These are phyloP conservation scores for Tyrophagus putrescentiae DNA, from an alignment of 1,140 invertebrate genomes.

Conservation along the genomic window DNA sequence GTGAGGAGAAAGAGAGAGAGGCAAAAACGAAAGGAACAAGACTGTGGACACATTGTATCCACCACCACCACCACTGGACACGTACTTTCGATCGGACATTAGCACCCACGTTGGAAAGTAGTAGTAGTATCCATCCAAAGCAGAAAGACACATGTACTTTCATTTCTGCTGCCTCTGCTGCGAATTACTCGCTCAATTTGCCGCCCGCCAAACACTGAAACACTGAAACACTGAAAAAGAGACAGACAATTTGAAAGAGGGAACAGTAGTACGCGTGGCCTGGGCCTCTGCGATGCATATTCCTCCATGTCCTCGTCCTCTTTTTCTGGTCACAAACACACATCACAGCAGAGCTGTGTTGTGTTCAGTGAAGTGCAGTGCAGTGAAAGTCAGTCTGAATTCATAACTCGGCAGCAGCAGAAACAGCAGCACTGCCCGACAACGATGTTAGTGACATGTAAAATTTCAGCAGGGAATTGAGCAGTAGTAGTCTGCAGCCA, in stretches of 20 bases:
- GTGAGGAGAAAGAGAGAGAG: background rate
- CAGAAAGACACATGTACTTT: background rate
- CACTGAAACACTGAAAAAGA: too few species aligned
- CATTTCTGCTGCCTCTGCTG: background rate
- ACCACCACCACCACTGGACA: background rate
- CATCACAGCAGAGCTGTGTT: too few species aligned
- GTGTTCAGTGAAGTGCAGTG: too few species aligned
- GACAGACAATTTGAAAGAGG: too few species aligned
- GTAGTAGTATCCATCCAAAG: background rate
- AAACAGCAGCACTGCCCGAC: too few species aligned
- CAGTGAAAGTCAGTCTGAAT: too few species aligned
- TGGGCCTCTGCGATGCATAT: too few species aligned
- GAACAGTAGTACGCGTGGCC: too few species aligned
- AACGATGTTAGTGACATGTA: background rate
- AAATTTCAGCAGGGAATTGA: conserved; percentile 8
- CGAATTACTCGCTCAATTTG: conserved; percentile 15
- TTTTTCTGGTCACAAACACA: too few species aligned
- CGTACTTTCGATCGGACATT: background rate
- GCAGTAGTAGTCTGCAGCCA: too few species aligned
- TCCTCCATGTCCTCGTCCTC: too few species aligned
- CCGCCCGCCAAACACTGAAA: background rate
- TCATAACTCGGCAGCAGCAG: too few species aligned
- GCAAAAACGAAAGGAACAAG: background rate
- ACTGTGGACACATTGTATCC: background rate
- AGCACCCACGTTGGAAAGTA: conserved; percentile 8